Percentiles rank a stretch among this genome's conserved stretches.
Conservation (phyloP, 2,113 vertebrate genomes). For the Illadopsis cleaveri region DNA sequence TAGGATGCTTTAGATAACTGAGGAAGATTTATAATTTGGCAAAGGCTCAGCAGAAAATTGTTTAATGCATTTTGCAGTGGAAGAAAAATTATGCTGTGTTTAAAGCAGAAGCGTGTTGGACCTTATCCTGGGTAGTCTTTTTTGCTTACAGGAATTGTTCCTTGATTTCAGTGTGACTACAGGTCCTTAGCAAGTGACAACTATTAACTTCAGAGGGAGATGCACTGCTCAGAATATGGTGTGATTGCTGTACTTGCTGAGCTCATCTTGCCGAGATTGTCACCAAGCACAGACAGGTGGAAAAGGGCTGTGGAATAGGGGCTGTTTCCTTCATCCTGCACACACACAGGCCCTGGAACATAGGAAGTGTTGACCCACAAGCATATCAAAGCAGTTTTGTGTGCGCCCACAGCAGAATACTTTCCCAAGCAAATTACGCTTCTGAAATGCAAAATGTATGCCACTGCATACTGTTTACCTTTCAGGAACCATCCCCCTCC, state of each 20-base stretch:
- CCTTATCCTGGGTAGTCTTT: neutral
- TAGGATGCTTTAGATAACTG: slow-evolving; percentile 2
- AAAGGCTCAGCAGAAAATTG: neutral
- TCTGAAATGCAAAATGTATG: neutral
- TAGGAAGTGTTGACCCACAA: neutral
- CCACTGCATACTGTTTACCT: neutral
- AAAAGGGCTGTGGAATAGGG: neutral
- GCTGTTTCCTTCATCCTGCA: accelerated
- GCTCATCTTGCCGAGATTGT: neutral
- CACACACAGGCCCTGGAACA: neutral
- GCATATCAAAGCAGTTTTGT: neutral
- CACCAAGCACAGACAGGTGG: neutral
- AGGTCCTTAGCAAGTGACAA: neutral
- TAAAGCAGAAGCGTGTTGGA: neutral
- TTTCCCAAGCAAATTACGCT: neutral
- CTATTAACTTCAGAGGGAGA: neutral
- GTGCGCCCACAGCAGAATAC: neutral
- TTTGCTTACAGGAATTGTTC: neutral
- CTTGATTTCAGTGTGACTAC: neutral
- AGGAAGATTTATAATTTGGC: slow-evolving; percentile 10
- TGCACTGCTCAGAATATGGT: neutral
- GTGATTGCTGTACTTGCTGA: neutral
- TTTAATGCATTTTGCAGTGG: neutral
- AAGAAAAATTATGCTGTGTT: neutral
- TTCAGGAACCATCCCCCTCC: accelerated